Conservation (phyloP, 2,113 vertebrate genomes). For the Hippocampus guttulatus region DNA sequence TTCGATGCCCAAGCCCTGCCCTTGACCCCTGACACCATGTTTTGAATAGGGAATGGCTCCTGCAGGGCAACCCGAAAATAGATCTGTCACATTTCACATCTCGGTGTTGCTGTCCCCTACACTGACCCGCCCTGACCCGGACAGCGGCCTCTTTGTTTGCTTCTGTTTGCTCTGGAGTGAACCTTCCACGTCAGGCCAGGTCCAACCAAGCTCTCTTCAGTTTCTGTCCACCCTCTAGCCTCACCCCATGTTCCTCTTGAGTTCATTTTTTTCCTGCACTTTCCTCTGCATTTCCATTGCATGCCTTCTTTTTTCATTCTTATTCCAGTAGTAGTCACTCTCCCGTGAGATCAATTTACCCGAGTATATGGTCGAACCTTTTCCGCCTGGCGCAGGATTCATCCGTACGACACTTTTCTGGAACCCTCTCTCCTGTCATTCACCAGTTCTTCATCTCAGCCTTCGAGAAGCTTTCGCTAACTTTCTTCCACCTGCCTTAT, state of each 20-base stretch:
- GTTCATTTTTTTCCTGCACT: constrained; percentile 19
- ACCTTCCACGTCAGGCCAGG: constrained; percentile 26
- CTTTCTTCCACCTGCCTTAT: constrained; percentile 56
- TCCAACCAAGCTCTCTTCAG: constrained; percentile 38
- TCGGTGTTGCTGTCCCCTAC: constrained; percentile 57
- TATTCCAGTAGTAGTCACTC: constrained; percentile 33
- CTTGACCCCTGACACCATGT: constrained; percentile 63
- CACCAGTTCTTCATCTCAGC: constrained; percentile 57
- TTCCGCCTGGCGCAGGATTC: constrained; percentile 39
- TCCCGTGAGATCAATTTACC: constrained; percentile 71
- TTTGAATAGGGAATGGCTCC: constrained; percentile 51
- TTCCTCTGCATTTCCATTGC: not conserved
- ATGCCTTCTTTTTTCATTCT: constrained; percentile 30
- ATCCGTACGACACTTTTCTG: constrained; percentile 33
- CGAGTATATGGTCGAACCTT: constrained; percentile 49
- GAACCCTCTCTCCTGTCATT: constrained; percentile 59
- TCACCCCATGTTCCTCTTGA: constrained; percentile 20
- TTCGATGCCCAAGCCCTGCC: constrained; percentile 41
- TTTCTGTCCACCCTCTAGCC: constrained; percentile 33
- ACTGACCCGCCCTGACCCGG: constrained; percentile 40
- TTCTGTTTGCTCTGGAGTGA: constrained; percentile 63
- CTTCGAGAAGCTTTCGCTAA: constrained; percentile 49
- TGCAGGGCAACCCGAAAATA: constrained; percentile 58
- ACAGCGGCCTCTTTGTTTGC: constrained; percentile 66
- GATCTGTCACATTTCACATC: constrained; percentile 73